These are phyloP conservation scores for Saguinus midas DNA, from an alignment of 2,113 vertebrate species.

Conservation along the genomic window DNA sequence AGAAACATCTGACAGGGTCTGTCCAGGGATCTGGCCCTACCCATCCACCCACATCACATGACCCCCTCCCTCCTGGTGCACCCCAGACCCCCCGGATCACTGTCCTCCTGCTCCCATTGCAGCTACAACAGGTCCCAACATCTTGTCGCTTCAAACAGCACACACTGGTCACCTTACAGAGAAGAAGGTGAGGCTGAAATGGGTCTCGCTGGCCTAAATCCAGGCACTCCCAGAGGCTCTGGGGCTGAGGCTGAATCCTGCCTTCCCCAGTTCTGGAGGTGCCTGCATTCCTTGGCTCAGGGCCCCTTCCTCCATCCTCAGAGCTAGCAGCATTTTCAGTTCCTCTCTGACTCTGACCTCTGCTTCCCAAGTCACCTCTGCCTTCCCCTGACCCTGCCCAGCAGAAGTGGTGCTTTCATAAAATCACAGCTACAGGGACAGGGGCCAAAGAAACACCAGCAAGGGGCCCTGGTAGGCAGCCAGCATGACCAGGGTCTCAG, in stretches of 20 bases:
- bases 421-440: background rate
- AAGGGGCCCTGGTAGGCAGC: accelerated
- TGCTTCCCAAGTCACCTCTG: accelerated
- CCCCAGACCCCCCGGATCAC: no score
- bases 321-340: accelerated
- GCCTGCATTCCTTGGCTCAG: accelerated
- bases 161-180: accelerated
- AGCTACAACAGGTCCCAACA: background rate
- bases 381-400: background rate
- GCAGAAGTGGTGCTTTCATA: background rate
- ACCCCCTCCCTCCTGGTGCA: background rate
- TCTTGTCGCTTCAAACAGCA: background rate
- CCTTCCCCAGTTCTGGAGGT: no score
- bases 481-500: accelerated
- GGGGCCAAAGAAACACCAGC: background rate
- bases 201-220: accelerated
- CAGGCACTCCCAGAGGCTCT: background rate
- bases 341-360: background rate
- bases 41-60: accelerated
- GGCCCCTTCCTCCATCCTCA: no score
- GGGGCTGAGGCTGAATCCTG: accelerated
- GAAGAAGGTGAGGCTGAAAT: background rate
- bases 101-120: background rate
- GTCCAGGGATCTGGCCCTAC: background rate
- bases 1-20: accelerated